A percentile compares a stretch with the other conserved stretches of the same genome.
Evolutionary conservation across 2,797 vertebrate genomes (phyloP).

Genomic region (Pantherophis vulpinus): DNA sequence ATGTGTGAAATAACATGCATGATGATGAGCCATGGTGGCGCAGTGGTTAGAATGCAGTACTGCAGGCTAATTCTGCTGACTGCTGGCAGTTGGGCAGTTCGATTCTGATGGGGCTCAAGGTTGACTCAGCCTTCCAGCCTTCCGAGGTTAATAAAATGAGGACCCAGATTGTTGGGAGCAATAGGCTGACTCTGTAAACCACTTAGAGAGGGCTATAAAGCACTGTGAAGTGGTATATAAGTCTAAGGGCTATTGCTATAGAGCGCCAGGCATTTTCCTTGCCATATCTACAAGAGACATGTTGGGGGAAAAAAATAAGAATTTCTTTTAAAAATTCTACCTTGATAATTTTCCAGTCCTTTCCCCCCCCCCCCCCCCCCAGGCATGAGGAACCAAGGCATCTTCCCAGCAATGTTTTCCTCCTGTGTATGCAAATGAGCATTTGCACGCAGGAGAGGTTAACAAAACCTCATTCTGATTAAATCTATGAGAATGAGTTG

Average conservation of each 20-base stretch:
- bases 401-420: neutral
- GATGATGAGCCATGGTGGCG: neutral
- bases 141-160: neutral
- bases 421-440: neutral
- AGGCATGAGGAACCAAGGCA: neutral
- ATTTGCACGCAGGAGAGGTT: neutral
- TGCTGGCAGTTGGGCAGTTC: neutral
- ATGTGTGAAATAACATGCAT: neutral
- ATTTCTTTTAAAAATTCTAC: neutral
- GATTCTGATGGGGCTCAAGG: neutral
- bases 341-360: neutral
- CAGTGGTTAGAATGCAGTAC: neutral
- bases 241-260: neutral
- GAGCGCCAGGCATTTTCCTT: neutral
- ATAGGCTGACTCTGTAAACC: neutral
- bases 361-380: neutral
- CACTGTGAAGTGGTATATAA: neutral
- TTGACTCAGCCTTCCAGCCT: too few species aligned
- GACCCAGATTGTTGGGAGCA: neutral
- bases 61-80: neutral
- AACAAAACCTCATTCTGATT: neutral
- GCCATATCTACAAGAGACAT: neutral
- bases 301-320: neutral
- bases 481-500: neutral
- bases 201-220: neutral